Conservation (phyloP, 2,113 vertebrate genomes). For the Lasiurus borealis region DNA sequence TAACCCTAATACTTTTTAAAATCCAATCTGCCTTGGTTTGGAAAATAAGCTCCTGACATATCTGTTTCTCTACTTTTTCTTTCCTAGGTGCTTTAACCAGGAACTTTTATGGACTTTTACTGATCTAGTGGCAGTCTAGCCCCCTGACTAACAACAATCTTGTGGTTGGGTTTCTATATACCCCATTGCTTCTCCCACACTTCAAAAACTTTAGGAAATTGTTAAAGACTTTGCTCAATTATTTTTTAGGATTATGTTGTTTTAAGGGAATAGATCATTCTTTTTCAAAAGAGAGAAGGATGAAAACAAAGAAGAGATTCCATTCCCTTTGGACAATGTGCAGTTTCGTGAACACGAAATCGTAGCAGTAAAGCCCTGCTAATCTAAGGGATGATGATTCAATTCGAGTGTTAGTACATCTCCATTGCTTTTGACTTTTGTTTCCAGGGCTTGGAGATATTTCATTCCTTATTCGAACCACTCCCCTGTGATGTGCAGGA, state of each 20-base stretch:
- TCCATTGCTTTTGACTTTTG: neutral
- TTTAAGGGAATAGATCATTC: constrained; percentile 34
- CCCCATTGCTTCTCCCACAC: neutral
- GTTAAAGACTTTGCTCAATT: neutral
- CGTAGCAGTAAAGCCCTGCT: neutral
- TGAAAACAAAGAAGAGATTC: constrained; percentile 7
- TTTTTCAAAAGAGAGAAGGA: constrained; percentile 48
- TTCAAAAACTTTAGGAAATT: neutral
- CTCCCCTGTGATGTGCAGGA: neutral
- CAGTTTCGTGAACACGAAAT: constrained; percentile 32
- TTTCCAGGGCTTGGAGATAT: constrained; percentile 10
- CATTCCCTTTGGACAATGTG: neutral
- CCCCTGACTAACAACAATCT: neutral
- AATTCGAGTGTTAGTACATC: neutral
- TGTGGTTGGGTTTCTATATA: neutral
- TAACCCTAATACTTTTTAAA: constrained; percentile 17
- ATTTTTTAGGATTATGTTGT: constrained; percentile 1
- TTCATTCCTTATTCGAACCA: neutral
- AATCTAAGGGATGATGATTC: neutral
- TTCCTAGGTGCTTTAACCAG: neutral
- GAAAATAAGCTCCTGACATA: constrained; percentile 9
- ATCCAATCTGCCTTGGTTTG: neutral
- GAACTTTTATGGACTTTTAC: neutral
- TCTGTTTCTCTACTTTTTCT: neutral
- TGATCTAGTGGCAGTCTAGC: neutral